Conservation (phyloP, 2,888 invertebrate genomes). For the Andrena trimmerana region DNA sequence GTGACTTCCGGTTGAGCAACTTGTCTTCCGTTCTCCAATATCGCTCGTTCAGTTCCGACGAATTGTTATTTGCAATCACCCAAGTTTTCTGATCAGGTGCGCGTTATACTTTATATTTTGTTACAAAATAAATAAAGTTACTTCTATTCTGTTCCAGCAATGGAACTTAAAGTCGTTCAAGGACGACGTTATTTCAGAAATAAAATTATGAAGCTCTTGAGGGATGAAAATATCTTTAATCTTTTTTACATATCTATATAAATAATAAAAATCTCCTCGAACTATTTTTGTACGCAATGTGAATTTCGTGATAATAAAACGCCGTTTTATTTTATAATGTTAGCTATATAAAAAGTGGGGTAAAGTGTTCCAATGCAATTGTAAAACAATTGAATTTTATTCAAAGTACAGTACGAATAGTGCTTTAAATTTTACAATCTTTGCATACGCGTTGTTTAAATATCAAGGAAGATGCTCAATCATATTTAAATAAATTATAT, state of each 20-base stretch:
- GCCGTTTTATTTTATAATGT: background rate
- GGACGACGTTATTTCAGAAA: background rate
- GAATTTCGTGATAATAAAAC: background rate
- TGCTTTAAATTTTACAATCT: slow-evolving; percentile 3
- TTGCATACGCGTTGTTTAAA: background rate
- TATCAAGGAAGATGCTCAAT: background rate
- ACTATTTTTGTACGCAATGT: background rate
- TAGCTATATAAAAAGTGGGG: too few species aligned
- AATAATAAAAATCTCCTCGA: background rate
- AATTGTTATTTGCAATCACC: too few species aligned
- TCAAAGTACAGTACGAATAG: background rate
- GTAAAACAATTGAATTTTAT: slow-evolving; percentile 2
- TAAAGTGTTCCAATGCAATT: background rate
- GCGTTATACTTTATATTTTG: too few species aligned
- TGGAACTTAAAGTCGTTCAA: background rate
- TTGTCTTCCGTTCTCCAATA: too few species aligned
- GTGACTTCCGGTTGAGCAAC: too few species aligned
- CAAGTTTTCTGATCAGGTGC: too few species aligned
- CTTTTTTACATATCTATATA: too few species aligned
- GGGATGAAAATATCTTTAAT: background rate
- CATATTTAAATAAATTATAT: slow-evolving; percentile 26
- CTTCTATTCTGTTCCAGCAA: too few species aligned
- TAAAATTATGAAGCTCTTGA: background rate
- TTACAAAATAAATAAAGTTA: too few species aligned
- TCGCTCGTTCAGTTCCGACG: too few species aligned